phyloP scores from a whole-genome alignment of 2,113 vertebrate genomes.

The Rafetus swinhoei region DNA sequence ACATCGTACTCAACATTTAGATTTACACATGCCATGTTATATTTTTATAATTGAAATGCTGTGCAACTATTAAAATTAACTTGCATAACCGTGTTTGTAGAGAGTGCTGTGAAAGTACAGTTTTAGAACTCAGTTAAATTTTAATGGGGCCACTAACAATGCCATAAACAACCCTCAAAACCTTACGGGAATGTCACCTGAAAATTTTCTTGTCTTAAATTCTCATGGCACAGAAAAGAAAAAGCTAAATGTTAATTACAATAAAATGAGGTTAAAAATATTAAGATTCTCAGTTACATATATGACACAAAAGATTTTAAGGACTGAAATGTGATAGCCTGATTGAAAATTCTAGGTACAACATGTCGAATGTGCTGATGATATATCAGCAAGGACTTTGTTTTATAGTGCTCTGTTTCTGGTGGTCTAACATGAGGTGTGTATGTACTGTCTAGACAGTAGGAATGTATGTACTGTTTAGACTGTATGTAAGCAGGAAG shows the following conservation, averaged over 20 bases:
- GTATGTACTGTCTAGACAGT: background rate
- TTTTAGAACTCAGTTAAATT: background rate
- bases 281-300: background rate
- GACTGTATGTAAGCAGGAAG: background rate
- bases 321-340: background rate
- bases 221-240: background rate
- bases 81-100: accelerated
- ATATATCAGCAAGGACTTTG: background rate
- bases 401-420: background rate
- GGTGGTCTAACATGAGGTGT: background rate
- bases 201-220: background rate
- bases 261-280: background rate
- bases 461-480: background rate
- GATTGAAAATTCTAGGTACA: background rate
- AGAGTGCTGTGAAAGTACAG: background rate
- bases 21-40: conserved; percentile 23
- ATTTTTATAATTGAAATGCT: conserved; percentile 15
- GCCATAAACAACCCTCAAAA: background rate
- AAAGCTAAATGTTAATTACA: background rate
- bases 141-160: background rate
- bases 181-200: accelerated
- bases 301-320: background rate
- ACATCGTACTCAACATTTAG: background rate
- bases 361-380: background rate
- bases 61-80: background rate